These are phyloP conservation scores for Conomelus anceps DNA, from an alignment of 2,888 invertebrate genomes.

Conservation along the genomic window DNA sequence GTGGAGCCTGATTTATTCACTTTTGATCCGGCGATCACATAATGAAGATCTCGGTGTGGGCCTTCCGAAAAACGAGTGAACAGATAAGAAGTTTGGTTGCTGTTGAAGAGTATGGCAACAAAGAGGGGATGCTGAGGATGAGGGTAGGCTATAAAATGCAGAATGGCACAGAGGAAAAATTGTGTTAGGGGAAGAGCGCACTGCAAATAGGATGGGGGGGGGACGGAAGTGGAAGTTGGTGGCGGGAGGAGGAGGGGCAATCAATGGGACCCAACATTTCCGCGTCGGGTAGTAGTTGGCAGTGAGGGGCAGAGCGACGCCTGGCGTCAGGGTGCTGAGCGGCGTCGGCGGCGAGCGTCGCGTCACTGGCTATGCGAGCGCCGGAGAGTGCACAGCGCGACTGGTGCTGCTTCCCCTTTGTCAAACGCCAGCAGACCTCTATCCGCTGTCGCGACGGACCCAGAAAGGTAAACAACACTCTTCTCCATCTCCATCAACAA, in stretches of 20 bases:
- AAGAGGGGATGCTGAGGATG: background rate
- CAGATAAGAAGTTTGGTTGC: background rate
- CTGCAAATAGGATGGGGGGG: too few relatives aligned
- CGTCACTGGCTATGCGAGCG: constrained; percentile 38
- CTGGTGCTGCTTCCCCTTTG: constrained; percentile 9
- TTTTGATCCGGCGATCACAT: background rate
- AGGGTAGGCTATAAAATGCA: background rate
- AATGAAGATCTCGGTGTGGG: background rate
- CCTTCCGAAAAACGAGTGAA: background rate
- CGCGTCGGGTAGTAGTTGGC: background rate
- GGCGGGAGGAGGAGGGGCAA: background rate
- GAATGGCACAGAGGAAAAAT: background rate
- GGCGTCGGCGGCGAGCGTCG: constrained; percentile 37
- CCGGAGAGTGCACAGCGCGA: constrained; percentile 20
- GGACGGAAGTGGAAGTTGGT: too few relatives aligned
- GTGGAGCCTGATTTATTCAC: background rate
- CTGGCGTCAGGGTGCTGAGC: constrained; percentile 20
- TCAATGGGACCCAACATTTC: background rate
- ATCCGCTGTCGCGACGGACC: background rate
- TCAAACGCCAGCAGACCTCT: background rate
- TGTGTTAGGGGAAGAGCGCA: background rate
- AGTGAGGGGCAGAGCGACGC: background rate
- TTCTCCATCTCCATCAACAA: too few relatives aligned
- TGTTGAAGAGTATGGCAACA: background rate
- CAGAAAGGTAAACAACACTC: background rate